Evolutionary conservation across 2,113 vertebrate species (phyloP), one percentile per base, ranked within the genome.

Genomic region (Mionectes macconnelli): DNA sequence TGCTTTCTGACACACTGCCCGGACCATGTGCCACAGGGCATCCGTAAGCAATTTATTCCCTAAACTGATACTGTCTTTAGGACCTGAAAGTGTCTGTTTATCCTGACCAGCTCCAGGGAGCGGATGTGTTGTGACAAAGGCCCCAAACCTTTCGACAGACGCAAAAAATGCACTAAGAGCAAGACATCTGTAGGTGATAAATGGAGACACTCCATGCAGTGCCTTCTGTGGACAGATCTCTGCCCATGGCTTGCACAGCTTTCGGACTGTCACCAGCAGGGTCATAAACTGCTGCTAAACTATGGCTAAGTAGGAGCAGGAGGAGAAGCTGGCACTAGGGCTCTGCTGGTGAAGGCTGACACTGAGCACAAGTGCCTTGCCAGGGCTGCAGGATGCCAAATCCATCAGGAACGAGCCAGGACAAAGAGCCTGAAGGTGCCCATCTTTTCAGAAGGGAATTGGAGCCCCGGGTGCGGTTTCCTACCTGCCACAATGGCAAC

Each of bases 321-420:
- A 81, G 60, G 31, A 90, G 62, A 63, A 83, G 76, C 33, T 47
- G 76, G 44, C 2, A 5, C 67, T 16, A 67, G 57, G 20, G 52
- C 52, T 68, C 62, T 1, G 12, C 67, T 76, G 49, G 63, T 3
- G 4, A 79, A 55, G 35, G 76, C 60, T 90, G 56, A 59, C 40
- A 35, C 5, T 0, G 0, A 55, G 40, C n/a, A 60, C 37, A 70
- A 84, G n/a, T 0, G 0, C n/a, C 24, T n/a, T 73, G 68, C 55
- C 59, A 31, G 77, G 56, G 68, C 77, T 77, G 30, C 33, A 56
- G 1, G 4, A 24, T 66, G 37, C n/a, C 85, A 93, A 79, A 70
- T 57, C 37, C 47, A 55, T 12, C 45, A 3, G 1, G 47, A 68
- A 33, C 1, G 6, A 83, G 66, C n/a, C 2, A 4, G 23, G 35